Percentiles rank a stretch among this genome's conserved stretches.
Conservation (phyloP, 2,888 invertebrate genomes). For the Chironomus tentans region DNA sequence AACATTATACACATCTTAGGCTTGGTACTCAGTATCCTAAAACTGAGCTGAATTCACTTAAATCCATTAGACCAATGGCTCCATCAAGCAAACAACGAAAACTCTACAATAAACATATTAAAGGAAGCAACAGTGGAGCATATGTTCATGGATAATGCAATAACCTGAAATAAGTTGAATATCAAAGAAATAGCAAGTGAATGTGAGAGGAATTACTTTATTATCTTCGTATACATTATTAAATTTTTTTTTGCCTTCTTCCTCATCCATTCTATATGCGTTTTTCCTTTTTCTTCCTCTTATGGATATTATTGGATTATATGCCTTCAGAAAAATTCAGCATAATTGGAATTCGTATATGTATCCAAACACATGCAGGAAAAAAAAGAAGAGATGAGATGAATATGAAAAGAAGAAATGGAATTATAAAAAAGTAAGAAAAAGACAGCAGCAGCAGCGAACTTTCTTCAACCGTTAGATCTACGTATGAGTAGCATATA, state of each 20-base stretch:
- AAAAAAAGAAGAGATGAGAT: background rate
- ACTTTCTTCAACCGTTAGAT: background rate
- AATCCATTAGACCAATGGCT: too few relatives aligned
- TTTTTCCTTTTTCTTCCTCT: background rate
- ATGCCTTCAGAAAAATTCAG: background rate
- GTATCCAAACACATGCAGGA: background rate
- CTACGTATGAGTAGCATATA: background rate
- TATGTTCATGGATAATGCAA: conserved; percentile 21
- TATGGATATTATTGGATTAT: background rate
- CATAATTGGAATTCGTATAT: conserved; percentile 2
- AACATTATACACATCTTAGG: too few relatives aligned
- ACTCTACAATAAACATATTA: background rate
- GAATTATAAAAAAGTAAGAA: background rate
- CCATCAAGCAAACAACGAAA: too few relatives aligned
- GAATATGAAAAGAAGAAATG: background rate
- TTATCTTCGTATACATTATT: conserved; percentile 15
- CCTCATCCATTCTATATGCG: background rate
- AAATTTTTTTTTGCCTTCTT: conserved; percentile 1
- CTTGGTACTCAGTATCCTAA: too few relatives aligned
- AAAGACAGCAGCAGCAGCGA: background rate
- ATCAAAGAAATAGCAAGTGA: background rate
- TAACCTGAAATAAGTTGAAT: conserved; percentile 7
- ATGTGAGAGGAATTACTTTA: conserved; percentile 25
- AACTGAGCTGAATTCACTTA: too few relatives aligned
- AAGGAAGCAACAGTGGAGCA: background rate